A percentile compares a stretch with the other conserved stretches of the same genome.
phyloP scores from a whole-genome alignment of 2,113 vertebrate species.

The Ceuthmochares aereus region DNA sequence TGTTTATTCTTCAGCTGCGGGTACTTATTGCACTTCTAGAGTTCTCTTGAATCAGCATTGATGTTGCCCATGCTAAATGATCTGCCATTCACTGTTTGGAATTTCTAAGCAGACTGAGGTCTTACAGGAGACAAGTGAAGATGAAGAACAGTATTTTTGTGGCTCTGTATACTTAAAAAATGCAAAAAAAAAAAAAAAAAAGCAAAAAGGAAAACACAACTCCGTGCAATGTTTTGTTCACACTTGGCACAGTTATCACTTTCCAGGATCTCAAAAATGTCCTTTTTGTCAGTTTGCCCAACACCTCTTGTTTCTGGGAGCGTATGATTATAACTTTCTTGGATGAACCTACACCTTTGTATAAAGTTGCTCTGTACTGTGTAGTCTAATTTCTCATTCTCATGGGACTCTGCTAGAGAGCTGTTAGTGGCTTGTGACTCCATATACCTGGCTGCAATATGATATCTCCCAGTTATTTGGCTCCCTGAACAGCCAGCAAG shows the following conservation, averaged over 20 bases:
- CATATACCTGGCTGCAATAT: neutral
- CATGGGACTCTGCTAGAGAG: neutral
- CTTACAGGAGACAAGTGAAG: neutral
- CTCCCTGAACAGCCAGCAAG: neutral
- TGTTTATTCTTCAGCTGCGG: neutral
- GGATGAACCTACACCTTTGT: neutral
- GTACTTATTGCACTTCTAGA: neutral
- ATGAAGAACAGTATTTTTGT: neutral
- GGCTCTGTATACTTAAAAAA: neutral
- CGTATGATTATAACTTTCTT: neutral
- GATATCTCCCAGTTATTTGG: neutral
- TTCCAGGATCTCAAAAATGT: neutral
- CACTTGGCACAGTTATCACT: neutral
- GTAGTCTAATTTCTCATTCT: neutral
- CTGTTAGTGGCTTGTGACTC: neutral
- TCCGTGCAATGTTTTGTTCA: neutral
- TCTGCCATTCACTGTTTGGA: neutral
- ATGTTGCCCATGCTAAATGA: neutral
- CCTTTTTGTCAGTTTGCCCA: neutral
- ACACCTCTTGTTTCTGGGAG: neutral
- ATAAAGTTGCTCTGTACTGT: neutral
- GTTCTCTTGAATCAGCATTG: neutral
- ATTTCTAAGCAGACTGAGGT: neutral
- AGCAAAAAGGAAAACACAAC: neutral
- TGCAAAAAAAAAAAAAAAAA: neutral